These are phyloP conservation scores for Martes martes DNA, from an alignment of 2,113 vertebrate species.

Conservation along the genomic window DNA sequence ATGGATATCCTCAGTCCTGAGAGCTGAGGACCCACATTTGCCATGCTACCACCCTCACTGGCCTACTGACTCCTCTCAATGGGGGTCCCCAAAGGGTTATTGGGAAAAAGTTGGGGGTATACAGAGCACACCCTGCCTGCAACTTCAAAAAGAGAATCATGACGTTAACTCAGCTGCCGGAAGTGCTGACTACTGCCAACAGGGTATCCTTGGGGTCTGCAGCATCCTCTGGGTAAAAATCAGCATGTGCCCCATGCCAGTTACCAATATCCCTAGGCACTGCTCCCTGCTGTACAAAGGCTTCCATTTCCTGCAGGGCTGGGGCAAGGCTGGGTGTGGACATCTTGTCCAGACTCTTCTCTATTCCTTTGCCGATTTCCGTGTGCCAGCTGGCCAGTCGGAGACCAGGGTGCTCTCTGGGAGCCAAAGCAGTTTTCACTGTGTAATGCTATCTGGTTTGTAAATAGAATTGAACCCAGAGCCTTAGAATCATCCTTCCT, in stretches of 20 bases:
- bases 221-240: background rate
- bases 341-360: background rate
- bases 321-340: background rate
- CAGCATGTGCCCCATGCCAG: rapidly evolving
- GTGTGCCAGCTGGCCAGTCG: background rate
- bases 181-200: background rate
- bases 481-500: background rate
- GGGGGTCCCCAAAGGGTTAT: background rate
- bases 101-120: background rate
- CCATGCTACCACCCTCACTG: background rate
- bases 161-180: background rate
- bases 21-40: background rate
- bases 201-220: background rate
- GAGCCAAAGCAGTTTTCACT: background rate
- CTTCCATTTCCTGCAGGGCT: background rate
- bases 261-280: rapidly evolving
- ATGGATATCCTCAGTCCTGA: background rate
- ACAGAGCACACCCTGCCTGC: background rate
- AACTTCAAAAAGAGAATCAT: background rate
- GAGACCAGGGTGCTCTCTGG: background rate
- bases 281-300: background rate
- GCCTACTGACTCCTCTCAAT: background rate
- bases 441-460: background rate
- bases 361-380: background rate
- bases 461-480: background rate